Base-by-base conservation (phyloP, 2,797 vertebrate genomes). In the Macrochelys suwanniensis region DNA sequence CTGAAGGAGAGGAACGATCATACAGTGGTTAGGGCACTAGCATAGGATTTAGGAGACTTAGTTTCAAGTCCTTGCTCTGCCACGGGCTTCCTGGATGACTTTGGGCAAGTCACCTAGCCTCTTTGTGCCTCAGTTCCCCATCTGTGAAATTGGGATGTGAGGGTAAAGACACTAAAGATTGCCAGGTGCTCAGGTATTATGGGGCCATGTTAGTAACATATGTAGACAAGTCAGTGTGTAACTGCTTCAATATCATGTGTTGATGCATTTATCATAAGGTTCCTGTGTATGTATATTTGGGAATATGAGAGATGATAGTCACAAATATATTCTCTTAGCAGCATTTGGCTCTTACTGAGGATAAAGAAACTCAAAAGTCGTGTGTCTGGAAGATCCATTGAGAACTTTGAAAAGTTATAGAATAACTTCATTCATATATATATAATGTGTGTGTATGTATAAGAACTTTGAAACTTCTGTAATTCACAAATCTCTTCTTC, bases 191-290 rank as follows among this genome's bases (percentile, higher is more conserved):
- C 31, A 12, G 28, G 12, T 59, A 31, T 59, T 31, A 15, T 13
- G 57, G 57, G 6, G 85, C 80, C 68, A 17, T 1, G 0, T 80
- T 33, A 77, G 65, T 81, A 82, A 76, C 28, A 80, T 5, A 91
- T 94, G 95, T 3, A 96, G 56, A 83, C 49, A 79, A 0, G 33
- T 51, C 12, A 90, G 25, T 0, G 23, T 77, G 37, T n/a, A 3
- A 91, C 77, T 49, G 47, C 92, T 95, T 92, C 26, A 84, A n/a
- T 95, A 93, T 91, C 79, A 95, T 93, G 84, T 74, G 84, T 0
- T 2, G 86, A 93, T 77, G 93, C 87, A 90, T 95, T 97, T 95
- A 96, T 94, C 93, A 91, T 49, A 82, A 42, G 86, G 84, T 95
- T 96, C 96, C 96, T 96, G 94, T 86, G 92, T 93, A 95, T 85